Evolutionary conservation across 2,888 invertebrate genomes (phyloP).

Genomic region (Pachymerium ferrugineum): DNA sequence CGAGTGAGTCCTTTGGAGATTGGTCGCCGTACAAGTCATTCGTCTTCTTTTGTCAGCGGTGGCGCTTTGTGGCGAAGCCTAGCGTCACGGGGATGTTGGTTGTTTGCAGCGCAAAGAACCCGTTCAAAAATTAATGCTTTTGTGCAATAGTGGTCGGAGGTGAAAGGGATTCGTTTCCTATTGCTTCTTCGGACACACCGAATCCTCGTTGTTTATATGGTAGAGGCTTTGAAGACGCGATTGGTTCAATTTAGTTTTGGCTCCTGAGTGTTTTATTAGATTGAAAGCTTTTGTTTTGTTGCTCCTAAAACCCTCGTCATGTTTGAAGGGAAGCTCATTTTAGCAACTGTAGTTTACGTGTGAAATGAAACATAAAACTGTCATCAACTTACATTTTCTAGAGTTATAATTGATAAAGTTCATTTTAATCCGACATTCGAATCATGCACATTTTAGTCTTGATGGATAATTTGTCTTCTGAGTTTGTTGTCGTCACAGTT

Average conservation of each 20-base stretch:
- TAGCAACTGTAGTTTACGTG: conserved; percentile 18
- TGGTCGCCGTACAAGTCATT: conserved; percentile 12
- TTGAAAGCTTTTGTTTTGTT: conserved; percentile 22
- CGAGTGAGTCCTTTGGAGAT: conserved; percentile 27
- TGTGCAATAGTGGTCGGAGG: conserved; percentile 24
- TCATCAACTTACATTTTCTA: conserved; percentile 30
- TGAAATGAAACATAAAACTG: conserved; percentile 33
- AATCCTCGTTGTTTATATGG: conserved; percentile 13
- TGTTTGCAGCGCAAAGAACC: conserved; percentile 10
- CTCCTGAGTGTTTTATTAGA: conserved; percentile 27
- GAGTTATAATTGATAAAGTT: conserved; percentile 33
- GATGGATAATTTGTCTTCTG: background rate
- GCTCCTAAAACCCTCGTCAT: conserved; percentile 23
- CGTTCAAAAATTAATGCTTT: conserved; percentile 25
- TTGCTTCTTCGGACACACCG: conserved; percentile 1
- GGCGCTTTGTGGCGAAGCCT: conserved; percentile 23
- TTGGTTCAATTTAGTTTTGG: conserved; percentile 25
- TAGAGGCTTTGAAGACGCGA: conserved; percentile 17
- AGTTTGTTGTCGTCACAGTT: background rate
- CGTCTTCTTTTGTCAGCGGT: conserved; percentile 24
- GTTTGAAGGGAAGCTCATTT: conserved; percentile 20
- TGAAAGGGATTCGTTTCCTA: conserved; percentile 27
- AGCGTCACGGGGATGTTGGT: conserved; percentile 20
- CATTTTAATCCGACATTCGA: conserved; percentile 29
- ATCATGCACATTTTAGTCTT: background rate